These are phyloP conservation scores for Enteromius trimaculatus DNA, from an alignment of 2,797 vertebrate species.

Conservation along the genomic window DNA sequence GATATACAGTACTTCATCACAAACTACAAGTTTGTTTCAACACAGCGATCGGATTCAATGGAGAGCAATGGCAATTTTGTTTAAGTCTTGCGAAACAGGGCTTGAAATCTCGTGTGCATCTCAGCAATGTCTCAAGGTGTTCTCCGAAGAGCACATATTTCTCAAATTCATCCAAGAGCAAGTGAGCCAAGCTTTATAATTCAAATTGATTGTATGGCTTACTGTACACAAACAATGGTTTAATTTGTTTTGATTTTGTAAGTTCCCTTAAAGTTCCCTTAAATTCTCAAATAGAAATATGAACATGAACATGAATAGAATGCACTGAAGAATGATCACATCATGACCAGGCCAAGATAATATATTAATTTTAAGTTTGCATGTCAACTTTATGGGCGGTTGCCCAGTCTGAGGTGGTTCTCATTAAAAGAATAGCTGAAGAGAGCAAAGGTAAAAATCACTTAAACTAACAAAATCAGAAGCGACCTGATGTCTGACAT, in stretches of 20 bases:
- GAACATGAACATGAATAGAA: not conserved
- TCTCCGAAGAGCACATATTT: not conserved
- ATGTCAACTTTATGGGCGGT: not conserved
- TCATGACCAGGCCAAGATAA: not conserved
- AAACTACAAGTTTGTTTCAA: not conserved
- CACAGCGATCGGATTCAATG: not conserved
- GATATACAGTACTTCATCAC: not conserved
- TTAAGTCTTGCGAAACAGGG: not conserved
- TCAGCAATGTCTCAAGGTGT: not conserved
- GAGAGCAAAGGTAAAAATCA: not conserved
- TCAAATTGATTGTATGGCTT: not conserved
- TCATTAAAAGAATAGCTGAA: not conserved
- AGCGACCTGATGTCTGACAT: conserved; percentile 18
- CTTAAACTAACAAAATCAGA: conserved; percentile 5
- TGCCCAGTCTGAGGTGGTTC: not conserved
- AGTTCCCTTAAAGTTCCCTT: conserved; percentile 8
- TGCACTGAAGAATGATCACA: not conserved
- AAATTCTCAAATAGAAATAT: not conserved
- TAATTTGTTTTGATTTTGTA: conserved; percentile 9
- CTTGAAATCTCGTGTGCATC: not conserved
- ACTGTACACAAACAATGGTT: not conserved
- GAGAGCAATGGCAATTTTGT: not conserved
- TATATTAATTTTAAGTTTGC: not conserved
- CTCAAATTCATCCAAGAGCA: not conserved
- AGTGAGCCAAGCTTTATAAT: not conserved